Base-by-base conservation (phyloP, 2,113 vertebrate genomes). In the Deroptyus accipitrinus region DNA sequence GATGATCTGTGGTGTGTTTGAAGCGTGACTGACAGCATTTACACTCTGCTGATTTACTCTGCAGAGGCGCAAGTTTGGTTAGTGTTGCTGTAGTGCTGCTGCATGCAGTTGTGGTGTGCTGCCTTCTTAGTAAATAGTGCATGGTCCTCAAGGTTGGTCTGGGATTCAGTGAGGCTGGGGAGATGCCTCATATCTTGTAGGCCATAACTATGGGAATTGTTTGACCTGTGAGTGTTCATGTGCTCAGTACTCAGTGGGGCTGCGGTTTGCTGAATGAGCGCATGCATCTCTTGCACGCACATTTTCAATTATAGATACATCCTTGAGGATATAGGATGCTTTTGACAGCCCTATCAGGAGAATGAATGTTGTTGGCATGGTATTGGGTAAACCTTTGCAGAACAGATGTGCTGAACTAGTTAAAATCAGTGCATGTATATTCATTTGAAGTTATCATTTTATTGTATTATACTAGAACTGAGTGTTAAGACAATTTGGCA, bases 401-500 rank as follows among this genome's bases (percentile, higher is more conserved):
- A 54, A 20, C 13, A 37, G 51, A 69, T 68, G 31, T 48, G 61
- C 83, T 48, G 49, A 92, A 33, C n/a, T 46, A 48, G 31, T 82
- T 88, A 57, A 79, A 78, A 78, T 37, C 27, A 20, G 13, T 63
- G 69, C 33, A 39, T 69, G 24, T 79, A 27, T 79, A 35, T 68
- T 81, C 3, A 9, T 90, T 77, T 86, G 31, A 92, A 85, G 39
- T 31, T 69, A 27, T 1, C 6, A 2, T 73, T 41, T 79, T 80
- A 55, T 10, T 62, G 23, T 78, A 5, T 82, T 28, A 2, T 46
- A 15, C 39, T 75, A n/a, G 62, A 92, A 62, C 41, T 62, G 68
- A 86, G 46, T 81, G 80, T 68, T 85, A 94, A 94, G 85, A 72
- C 96, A 89, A 67, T 92, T 86, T 95, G 86, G 91, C 84, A 66